Percentiles rank a stretch among this genome's conserved stretches.
phyloP scores from a whole-genome alignment of 2,113 vertebrate species.

The Neotoma lepida region DNA sequence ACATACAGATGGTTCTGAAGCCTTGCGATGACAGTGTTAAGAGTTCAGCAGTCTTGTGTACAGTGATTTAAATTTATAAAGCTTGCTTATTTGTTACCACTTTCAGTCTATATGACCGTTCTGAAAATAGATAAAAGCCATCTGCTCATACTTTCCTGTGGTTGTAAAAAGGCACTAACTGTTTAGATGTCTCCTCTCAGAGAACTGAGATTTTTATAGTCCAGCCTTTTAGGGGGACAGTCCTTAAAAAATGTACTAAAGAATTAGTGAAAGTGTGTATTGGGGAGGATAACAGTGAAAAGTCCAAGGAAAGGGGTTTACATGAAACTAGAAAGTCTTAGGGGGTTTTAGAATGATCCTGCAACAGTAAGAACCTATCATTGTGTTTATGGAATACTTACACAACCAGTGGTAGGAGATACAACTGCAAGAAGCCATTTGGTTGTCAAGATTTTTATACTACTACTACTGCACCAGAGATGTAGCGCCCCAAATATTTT shows the following conservation, averaged over 20 bases:
- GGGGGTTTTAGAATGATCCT: neutral
- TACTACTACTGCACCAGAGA: neutral
- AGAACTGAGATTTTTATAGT: conserved; percentile 28
- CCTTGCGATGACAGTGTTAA: neutral
- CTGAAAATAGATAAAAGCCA: neutral
- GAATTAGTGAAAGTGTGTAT: conserved; percentile 25
- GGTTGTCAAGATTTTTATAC: neutral
- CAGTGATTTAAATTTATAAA: neutral
- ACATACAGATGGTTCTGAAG: no score
- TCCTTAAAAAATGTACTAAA: conserved; percentile 12
- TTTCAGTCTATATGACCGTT: neutral
- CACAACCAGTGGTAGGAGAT: neutral
- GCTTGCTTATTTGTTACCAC: neutral
- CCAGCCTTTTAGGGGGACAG: neutral
- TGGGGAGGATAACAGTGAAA: neutral
- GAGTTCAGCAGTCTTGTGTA: neutral
- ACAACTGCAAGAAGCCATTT: neutral
- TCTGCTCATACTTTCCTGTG: neutral
- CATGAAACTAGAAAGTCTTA: conserved; percentile 17
- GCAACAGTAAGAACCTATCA: neutral
- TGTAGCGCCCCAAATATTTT: neutral
- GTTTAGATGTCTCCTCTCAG: neutral
- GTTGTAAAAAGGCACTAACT: neutral
- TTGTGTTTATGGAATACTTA: neutral
- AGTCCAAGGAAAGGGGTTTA: neutral